phyloP scores from a whole-genome alignment of 2,888 invertebrate species.

The Pachliopta kotzebuea region DNA sequence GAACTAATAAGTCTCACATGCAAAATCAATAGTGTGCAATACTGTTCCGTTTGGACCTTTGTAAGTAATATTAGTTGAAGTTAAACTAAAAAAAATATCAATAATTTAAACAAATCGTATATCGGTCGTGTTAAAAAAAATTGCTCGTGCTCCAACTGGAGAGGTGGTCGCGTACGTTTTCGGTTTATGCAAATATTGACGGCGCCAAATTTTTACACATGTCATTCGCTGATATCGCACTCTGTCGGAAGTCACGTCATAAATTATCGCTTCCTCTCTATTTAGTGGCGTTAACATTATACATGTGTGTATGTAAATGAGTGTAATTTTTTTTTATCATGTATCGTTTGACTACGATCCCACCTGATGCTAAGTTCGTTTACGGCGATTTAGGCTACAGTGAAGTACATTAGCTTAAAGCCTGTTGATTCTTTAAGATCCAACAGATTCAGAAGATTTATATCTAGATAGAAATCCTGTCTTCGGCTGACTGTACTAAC shows the following conservation, averaged over 20 bases:
- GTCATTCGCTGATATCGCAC: slow-evolving; percentile 11
- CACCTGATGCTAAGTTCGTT: too few relatives aligned
- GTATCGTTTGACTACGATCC: too few relatives aligned
- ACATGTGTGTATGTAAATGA: neutral
- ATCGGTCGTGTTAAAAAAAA: neutral
- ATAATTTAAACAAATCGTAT: neutral
- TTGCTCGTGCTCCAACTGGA: neutral
- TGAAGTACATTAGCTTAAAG: too few relatives aligned
- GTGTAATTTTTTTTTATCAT: neutral
- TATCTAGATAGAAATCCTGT: too few relatives aligned
- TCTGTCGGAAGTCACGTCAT: slow-evolving; percentile 37
- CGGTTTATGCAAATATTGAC: slow-evolving; percentile 23
- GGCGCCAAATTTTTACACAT: slow-evolving; percentile 23
- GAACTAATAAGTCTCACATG: too few relatives aligned
- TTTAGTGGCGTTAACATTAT: neutral
- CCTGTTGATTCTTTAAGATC: too few relatives aligned
- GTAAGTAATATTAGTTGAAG: too few relatives aligned
- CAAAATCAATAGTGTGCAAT: too few relatives aligned
- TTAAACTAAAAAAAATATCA: neutral
- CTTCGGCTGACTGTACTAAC: too few relatives aligned
- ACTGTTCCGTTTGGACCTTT: too few relatives aligned
- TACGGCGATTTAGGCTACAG: too few relatives aligned
- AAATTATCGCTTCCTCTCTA: slow-evolving; percentile 22
- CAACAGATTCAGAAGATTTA: too few relatives aligned
- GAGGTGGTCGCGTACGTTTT: neutral